Conservation (phyloP, 1,140 invertebrate genomes). For the Neodiprion fabricii region DNA sequence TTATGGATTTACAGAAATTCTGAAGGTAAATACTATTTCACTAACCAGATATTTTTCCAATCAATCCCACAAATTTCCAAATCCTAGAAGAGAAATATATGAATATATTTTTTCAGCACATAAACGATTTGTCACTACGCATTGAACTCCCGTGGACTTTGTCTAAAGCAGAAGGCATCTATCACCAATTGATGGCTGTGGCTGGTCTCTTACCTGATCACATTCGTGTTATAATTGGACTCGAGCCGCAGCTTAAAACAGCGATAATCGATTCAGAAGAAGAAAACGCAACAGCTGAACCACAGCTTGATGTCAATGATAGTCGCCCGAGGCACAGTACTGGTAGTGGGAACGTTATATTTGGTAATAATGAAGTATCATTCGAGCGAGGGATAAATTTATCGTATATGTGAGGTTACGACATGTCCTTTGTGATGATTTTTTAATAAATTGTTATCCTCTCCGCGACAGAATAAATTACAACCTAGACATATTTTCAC, state of each 20-base stretch:
- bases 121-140: conserved; percentile 88
- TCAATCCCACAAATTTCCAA: neutral
- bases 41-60: conserved; percentile 23
- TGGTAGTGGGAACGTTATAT: conserved; percentile 40
- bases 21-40: conserved; percentile 74
- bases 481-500: too few relatives aligned
- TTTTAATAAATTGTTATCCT: neutral
- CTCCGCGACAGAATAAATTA: neutral
- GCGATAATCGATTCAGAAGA: conserved; percentile 36
- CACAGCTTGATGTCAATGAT: conserved; percentile 18
- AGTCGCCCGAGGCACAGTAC: conserved; percentile 29
- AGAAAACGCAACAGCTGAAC: conserved; percentile 22
- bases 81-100: neutral
- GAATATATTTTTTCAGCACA: conserved; percentile 73
- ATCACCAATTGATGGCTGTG: conserved; percentile 77
- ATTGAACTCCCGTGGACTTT: conserved; percentile 83
- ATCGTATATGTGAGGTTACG: conserved; percentile 50
- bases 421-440: conserved; percentile 34
- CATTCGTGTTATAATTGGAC: conserved; percentile 72
- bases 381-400: conserved; percentile 52
- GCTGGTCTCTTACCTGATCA: conserved; percentile 70
- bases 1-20: conserved; percentile 95
- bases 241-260: conserved; percentile 55
- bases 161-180: conserved; percentile 88
- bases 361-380: conserved; percentile 50